Evolutionary conservation across 2,888 invertebrate genomes (phyloP), one percentile per base, ranked within the genome.

Genomic region (Agrochola litura): DNA sequence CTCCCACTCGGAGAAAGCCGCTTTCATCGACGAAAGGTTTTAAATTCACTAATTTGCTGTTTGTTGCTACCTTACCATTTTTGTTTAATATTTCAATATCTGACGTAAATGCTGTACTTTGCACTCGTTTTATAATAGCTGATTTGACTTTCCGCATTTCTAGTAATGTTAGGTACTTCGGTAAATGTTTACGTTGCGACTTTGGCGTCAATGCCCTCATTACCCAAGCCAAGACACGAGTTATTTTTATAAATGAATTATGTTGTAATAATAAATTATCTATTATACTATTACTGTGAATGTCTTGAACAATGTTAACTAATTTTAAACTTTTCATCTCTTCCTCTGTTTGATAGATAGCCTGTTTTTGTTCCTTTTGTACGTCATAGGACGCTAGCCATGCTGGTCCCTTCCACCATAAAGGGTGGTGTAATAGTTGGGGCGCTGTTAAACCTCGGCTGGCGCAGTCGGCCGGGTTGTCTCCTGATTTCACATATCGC

Each of bases 211-310:
- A n/a, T n/a, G n/a, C n/a, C n/a, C n/a, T n/a, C n/a, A 25, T 61
- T 43, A 71, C 30, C 71, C 63, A 63, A 63, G 71, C 61, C 41
- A 71, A 71, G 30, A 66, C n/a, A 22, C 61, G 43, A 0, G 43
- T 54, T 77, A 77, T 54, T 73, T 61, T 77, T 43, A 25, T 43
- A n/a, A 76, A 67, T 3, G 54, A 64, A n/a, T 54, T 69, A 64
- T 76, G 49, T 65, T 71, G 58, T 9, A 49, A 16, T 16, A 75
- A 63, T 63, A 75, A 54, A 9, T 37, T n/a, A 16, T 68, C 22
- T 9, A 68, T 68, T 54, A 68, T 25, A 25, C 54, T 58, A 1
- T 37, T 49, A 30, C 16, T n/a, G 37, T n/a, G 3, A 41, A 41
- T 67, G 19, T 67, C 22, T 54, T 43, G 68, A 14, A 69, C 10